Evolutionary conservation across 2,888 invertebrate genomes (phyloP).

Genomic region (Drosophila dives): DNA sequence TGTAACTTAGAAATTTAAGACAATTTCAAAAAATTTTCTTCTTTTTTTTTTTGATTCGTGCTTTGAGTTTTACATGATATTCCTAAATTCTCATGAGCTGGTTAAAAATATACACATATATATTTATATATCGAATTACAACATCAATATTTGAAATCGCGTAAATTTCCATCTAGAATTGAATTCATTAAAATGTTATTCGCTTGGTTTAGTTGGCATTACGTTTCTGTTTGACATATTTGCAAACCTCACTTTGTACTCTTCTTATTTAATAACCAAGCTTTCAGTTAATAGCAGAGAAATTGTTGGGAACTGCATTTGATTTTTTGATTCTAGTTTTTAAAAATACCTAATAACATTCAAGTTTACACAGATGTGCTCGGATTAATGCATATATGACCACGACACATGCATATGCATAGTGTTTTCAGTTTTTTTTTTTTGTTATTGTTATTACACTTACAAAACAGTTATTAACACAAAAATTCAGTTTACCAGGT

Average conservation of each 20-base stretch:
- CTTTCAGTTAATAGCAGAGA: conserved; percentile 25
- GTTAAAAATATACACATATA: conserved; percentile 15
- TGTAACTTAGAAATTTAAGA: conserved; percentile 32
- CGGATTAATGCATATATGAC: conserved; percentile 19
- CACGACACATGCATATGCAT: conserved; percentile 18
- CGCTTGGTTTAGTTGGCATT: conserved; percentile 38
- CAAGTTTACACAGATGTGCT: conserved; percentile 42
- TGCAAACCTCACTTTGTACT: conserved; percentile 49
- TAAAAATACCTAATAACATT: conserved; percentile 45
- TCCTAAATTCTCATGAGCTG: conserved; percentile 49
- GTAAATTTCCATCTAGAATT: conserved; percentile 20
- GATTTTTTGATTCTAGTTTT: conserved; percentile 42
- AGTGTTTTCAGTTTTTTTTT: neutral
- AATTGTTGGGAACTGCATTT: conserved; percentile 29
- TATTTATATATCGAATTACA: conserved; percentile 26
- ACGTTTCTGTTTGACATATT: conserved; percentile 6
- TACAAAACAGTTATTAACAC: conserved; percentile 69
- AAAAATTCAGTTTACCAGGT: conserved; percentile 56
- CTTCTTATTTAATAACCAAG: conserved; percentile 30
- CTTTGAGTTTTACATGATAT: conserved; percentile 27
- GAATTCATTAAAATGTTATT: conserved; percentile 22
- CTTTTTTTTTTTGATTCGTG: conserved; percentile 21
- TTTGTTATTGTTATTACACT: conserved; percentile 29
- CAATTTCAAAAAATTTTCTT: conserved; percentile 24
- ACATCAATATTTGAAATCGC: conserved; percentile 28